These are phyloP conservation scores for Gryllus longicercus DNA, from an alignment of 2,888 invertebrate species.

Conservation along the genomic window DNA sequence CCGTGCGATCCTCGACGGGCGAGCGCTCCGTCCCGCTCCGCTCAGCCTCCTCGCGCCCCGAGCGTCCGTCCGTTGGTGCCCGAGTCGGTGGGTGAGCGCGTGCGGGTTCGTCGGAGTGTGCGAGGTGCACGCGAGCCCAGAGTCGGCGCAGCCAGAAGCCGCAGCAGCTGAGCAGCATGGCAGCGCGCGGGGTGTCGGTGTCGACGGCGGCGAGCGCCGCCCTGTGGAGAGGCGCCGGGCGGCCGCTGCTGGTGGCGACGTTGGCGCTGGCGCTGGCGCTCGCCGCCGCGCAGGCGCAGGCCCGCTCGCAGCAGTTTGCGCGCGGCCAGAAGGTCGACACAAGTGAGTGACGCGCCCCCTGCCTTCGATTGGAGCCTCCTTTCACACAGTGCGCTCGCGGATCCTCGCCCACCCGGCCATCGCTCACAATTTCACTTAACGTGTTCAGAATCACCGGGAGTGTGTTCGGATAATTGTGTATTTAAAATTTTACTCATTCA, in stretches of 20 bases:
- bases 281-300: background rate
- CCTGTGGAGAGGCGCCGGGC: background rate
- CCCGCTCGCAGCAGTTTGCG: background rate
- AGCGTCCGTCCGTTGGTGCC: background rate
- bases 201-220: background rate
- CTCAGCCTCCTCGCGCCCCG: background rate
- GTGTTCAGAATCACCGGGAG: too few species aligned
- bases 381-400: too few species aligned
- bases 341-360: background rate
- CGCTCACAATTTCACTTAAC: too few species aligned
- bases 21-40: background rate
- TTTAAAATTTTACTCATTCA: too few species aligned
- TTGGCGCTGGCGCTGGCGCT: background rate
- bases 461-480: too few species aligned
- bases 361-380: too few species aligned
- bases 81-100: background rate
- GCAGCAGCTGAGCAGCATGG: too few species aligned
- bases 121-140: background rate
- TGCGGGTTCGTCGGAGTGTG: background rate
- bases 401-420: too few species aligned
- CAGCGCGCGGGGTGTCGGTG: background rate
- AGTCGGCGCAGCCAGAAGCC: background rate
- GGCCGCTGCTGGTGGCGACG: background rate
- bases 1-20: slow-evolving; percentile 17
- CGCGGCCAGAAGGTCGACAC: background rate